phyloP scores from a whole-genome alignment of 2,113 vertebrate genomes.

The Typhlomys cinereus region DNA sequence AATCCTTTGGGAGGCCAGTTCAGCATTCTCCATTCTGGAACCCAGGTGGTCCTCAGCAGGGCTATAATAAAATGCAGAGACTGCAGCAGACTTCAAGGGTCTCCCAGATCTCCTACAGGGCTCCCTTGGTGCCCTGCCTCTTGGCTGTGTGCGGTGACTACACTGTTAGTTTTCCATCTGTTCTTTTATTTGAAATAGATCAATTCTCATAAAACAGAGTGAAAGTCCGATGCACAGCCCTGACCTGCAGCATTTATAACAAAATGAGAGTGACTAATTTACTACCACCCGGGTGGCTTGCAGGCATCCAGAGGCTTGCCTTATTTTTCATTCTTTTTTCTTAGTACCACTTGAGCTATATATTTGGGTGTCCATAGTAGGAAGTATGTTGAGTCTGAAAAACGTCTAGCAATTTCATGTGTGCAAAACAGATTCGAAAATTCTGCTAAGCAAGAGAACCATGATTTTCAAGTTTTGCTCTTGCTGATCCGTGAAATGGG shows the following conservation, averaged over 20 bases:
- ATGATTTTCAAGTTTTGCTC: not conserved
- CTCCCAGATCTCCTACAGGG: not conserved
- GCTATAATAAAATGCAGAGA: not conserved
- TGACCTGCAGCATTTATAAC: not conserved
- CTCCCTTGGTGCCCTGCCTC: not conserved
- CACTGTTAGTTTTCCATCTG: slow-evolving; percentile 60
- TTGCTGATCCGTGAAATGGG: not conserved
- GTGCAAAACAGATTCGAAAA: not conserved
- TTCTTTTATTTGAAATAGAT: slow-evolving; percentile 53
- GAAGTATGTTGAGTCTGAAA: not conserved
- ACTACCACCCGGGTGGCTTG: not conserved
- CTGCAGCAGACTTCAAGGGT: not conserved
- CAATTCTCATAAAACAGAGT: slow-evolving; percentile 52
- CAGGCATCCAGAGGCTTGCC: not conserved
- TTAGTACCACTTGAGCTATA: not conserved
- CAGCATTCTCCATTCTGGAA: not conserved
- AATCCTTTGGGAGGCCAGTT: not conserved
- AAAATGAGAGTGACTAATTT: not conserved
- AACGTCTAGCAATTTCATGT: not conserved
- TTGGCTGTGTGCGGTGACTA: not conserved
- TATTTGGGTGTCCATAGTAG: not conserved
- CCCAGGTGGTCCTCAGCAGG: not conserved
- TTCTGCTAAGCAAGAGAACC: not conserved
- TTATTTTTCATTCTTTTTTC: not conserved
- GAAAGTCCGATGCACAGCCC: not conserved